Evolutionary conservation across 2,888 invertebrate genomes (phyloP).

Genomic region (Scrobipalpa atriplicella): DNA sequence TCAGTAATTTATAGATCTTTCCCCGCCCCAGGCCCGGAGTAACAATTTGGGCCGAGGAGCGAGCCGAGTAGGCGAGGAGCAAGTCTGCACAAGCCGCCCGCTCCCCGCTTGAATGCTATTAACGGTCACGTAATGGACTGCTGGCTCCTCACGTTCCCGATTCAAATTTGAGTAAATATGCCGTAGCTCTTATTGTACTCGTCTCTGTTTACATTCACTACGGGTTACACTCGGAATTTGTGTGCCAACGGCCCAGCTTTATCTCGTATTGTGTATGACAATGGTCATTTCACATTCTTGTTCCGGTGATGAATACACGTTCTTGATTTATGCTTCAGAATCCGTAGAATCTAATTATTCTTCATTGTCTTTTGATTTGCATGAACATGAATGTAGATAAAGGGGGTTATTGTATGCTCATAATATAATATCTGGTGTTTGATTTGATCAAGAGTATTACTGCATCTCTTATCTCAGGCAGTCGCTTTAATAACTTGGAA

Average conservation of each 20-base stretch:
- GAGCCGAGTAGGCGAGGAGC: constrained; percentile 41
- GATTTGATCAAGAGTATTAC: constrained; percentile 5
- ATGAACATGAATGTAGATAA: not conserved
- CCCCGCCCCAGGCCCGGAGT: constrained; percentile 70
- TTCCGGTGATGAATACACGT: constrained; percentile 35
- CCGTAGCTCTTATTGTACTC: constrained; percentile 65
- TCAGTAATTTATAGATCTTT: constrained; percentile 78
- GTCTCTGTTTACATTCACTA: constrained; percentile 59
- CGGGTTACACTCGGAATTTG: constrained; percentile 56
- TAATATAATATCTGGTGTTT: constrained; percentile 8
- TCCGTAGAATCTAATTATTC: constrained; percentile 4
- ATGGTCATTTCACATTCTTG: constrained; percentile 49
- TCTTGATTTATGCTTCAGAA: constrained; percentile 22
- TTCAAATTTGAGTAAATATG: constrained; percentile 76
- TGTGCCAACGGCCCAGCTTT: constrained; percentile 53
- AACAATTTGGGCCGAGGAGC: constrained; percentile 63
- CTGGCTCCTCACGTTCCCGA: constrained; percentile 69
- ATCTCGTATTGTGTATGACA: constrained; percentile 52
- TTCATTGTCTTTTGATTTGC: not conserved
- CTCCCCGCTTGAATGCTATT: constrained; percentile 63
- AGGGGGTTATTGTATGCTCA: not conserved
- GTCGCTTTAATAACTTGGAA: constrained; percentile 10
- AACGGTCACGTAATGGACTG: constrained; percentile 75
- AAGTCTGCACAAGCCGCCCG: constrained; percentile 36
- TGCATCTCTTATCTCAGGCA: constrained; percentile 4